Base-by-base conservation (phyloP, 2,888 invertebrate species). In the Netelia inedita region DNA sequence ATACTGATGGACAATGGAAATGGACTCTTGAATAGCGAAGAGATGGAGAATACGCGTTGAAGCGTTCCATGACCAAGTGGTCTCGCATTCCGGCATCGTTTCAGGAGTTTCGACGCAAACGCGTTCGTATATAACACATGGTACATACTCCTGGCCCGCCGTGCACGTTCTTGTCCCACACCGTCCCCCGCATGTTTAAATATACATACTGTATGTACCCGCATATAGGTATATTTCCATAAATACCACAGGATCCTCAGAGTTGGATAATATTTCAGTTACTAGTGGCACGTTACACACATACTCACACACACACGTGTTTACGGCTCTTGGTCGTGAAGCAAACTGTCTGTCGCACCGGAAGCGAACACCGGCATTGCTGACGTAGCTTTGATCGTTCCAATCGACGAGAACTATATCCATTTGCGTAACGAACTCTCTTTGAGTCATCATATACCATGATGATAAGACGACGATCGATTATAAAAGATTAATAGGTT, bases 51-150 rank as follows among this genome's bases (percentile, higher is more conserved):
- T 43, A 63, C 0, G 55, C 72, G 63, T 28, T 46, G 28, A 73
- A 68, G 73, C 73, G 59, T 76, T 76, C 43, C 87, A 85, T 88
- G 88, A 82, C 88, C 89, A 89, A 89, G 88, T 89, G 89, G 87
- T 87, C 88, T 79, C 71, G 85, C 88, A 91, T 89, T 90, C 91
- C 88, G 79, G 73, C 90, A 89, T 90, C 88, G 88, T 85, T 83
- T 80, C 79, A 73, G 66, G 86, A 87, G 87, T 78, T 88, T 80
- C 72, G 85, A 87, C 85, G 81, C 85, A 85, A 89, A 89, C 83
- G 89, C 83, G 83, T 69, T 65, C 28, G 65, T 76, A 79, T 57
- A 72, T 59, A 75, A 53, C 81, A 79, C 82, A 79, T 23, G 28
- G 63, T 71, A 87, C 83, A 79, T 83, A 84, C 83, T 87, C 85